Base-by-base conservation (phyloP, 2,888 invertebrate species). In the Diaperis boleti region DNA sequence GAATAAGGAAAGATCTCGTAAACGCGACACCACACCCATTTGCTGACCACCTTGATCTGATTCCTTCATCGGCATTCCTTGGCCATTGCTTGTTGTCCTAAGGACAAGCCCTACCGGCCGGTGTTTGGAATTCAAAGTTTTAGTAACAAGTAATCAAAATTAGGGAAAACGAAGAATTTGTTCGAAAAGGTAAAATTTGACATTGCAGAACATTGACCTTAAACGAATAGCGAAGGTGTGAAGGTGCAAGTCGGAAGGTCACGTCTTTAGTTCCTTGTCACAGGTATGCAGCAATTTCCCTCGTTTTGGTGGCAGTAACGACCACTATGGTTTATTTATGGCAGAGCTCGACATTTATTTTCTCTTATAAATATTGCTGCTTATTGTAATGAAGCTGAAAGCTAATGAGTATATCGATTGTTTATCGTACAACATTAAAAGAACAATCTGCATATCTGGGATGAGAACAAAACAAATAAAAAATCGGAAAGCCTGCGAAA, bases 11-110 rank as follows among this genome's bases (percentile, higher is more conserved):
- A 62, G 56, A 56, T 57, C 44, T 26, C 33, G 15, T 13, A 56
- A 49, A 49, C 20, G 55, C 56, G 54, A 52, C 63, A 71, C 76
- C 76, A 72, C 76, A 67, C 76, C 76, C 72, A 71, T 59, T 62
- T 64, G 69, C 64, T 66, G 73, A 62, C 74, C 68, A 66, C 76
- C 76, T 76, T 76, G 76, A 76, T 76, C 76, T 52, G 72, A 74
- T 75, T 74, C 72, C 69, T 74, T 71, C 68, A 61, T 37, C 64
- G 39, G 62, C 65, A 66, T 65, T 66, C 64, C 62, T 52, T 57
- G 66, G 65, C 61, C 64, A 63, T 57, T 61, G 55, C 44, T 60
- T 64, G 7, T 13, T 15, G 6, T 6, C 35, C 1, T 7, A n/a
- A n/a, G n/a, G n/a, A n/a, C n/a, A n/a, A n/a, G n/a, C n/a, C n/a